Evolutionary conservation across 2,888 invertebrate genomes (phyloP).

Genomic region (Meta bourneti): DNA sequence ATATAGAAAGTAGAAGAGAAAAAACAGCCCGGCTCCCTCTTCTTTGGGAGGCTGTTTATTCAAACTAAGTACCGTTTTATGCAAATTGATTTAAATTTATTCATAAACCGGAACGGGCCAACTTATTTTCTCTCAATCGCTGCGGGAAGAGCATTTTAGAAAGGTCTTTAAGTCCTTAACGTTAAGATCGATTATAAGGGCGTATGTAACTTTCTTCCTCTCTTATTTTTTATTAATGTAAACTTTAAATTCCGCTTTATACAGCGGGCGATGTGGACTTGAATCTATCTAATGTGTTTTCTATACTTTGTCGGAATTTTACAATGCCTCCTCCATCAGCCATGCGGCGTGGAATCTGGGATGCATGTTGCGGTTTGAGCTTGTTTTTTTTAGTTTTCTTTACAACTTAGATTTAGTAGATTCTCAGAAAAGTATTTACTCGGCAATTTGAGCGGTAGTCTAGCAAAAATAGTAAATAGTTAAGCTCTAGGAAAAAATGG

Average conservation of each 20-base stretch:
- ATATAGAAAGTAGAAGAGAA: not conserved
- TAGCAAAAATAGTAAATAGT: not conserved
- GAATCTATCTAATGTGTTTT: conserved; percentile 2
- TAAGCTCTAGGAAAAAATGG: not conserved
- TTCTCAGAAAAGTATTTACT: not conserved
- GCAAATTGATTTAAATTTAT: conserved; percentile 76
- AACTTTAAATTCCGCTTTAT: conserved; percentile 17
- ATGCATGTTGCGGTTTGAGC: not conserved
- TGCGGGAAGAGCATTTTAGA: conserved; percentile 39
- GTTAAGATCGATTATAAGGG: conserved; percentile 59
- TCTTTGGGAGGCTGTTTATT: conserved; percentile 64
- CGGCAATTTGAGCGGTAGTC: not conserved
- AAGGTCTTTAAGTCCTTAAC: conserved; percentile 75
- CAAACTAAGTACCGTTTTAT: conserved; percentile 72
- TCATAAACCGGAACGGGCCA: conserved; percentile 39
- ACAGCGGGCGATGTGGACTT: not conserved
- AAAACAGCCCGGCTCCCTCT: conserved; percentile 15
- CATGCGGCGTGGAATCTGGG: not conserved
- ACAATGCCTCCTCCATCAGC: not conserved
- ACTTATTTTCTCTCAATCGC: conserved; percentile 65
- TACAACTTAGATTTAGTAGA: not conserved
- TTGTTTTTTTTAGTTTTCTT: not conserved
- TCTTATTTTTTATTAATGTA: conserved; percentile 31
- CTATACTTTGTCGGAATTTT: not conserved
- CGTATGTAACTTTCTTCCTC: conserved; percentile 8